Percentiles rank a stretch among this genome's conserved stretches.
Conservation (phyloP, 2,888 invertebrate species). For the Temnothorax rugatulus region DNA sequence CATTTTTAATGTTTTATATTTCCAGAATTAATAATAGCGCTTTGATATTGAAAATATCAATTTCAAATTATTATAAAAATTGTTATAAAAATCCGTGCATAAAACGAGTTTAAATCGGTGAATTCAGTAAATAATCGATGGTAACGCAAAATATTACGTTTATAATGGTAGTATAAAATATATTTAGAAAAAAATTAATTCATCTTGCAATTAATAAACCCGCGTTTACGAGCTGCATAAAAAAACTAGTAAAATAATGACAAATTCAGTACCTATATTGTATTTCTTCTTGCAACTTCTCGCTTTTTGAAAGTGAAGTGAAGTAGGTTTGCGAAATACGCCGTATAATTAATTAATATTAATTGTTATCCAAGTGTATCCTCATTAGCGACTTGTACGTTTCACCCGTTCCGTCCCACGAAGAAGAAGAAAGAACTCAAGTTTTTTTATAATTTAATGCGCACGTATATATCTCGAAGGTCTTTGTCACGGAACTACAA, state of each 20-base stretch:
- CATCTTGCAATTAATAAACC: conserved; percentile 2
- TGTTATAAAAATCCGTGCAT: neutral
- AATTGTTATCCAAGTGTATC: neutral
- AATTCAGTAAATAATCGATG: neutral
- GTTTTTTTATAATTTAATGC: neutral
- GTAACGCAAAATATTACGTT: neutral
- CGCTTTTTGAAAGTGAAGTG: neutral
- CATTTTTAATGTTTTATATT: neutral
- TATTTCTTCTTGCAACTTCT: neutral
- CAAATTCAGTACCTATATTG: neutral
- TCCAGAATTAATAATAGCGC: neutral
- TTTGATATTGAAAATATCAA: neutral
- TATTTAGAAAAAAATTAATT: neutral
- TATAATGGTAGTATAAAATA: neutral
- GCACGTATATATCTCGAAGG: neutral
- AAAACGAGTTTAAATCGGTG: neutral
- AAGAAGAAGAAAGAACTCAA: neutral
- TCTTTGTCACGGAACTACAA: neutral
- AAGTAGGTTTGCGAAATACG: neutral
- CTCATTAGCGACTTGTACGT: neutral
- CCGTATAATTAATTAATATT: conserved; percentile 19
- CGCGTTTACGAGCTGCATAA: neutral
- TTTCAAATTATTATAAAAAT: neutral
- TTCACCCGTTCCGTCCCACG: neutral
- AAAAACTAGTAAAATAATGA: neutral